Percentiles rank a stretch among this genome's conserved stretches.
Evolutionary conservation across 2,113 vertebrate genomes (phyloP).

Genomic region (Nothocercus julius): DNA sequence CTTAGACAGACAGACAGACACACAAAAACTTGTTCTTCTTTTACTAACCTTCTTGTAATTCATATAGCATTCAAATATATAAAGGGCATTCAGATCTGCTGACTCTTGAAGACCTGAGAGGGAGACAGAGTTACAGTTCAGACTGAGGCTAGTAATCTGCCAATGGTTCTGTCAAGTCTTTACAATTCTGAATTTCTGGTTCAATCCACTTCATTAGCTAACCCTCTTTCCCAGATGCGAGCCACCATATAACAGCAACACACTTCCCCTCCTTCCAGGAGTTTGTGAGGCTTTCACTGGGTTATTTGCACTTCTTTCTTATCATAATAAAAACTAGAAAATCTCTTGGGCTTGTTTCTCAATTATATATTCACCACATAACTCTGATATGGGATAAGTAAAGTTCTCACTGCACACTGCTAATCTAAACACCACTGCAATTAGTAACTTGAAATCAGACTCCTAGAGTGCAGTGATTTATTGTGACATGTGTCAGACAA

Average conservation of each 20-base stretch:
- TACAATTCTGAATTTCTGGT: background rate
- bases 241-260: rapidly evolving
- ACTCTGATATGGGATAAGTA: background rate
- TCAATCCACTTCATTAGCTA: constrained; percentile 1
- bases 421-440: constrained; percentile 13
- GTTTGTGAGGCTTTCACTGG: background rate
- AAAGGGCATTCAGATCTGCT: constrained; percentile 1
- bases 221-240: background rate
- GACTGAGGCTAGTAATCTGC: background rate
- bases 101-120: background rate
- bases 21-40: background rate
- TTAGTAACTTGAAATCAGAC: background rate
- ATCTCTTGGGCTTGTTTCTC: constrained; percentile 2
- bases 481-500: background rate
- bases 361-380: background rate
- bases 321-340: background rate
- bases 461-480: background rate
- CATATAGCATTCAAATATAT: background rate
- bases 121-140: constrained; percentile 6
- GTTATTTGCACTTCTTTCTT: background rate
- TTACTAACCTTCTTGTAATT: background rate
- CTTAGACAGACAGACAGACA: background rate
- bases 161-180: background rate
- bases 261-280: background rate
- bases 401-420: background rate